phyloP scores from a whole-genome alignment of 2,888 invertebrate species.

The Melanostoma scalare region DNA sequence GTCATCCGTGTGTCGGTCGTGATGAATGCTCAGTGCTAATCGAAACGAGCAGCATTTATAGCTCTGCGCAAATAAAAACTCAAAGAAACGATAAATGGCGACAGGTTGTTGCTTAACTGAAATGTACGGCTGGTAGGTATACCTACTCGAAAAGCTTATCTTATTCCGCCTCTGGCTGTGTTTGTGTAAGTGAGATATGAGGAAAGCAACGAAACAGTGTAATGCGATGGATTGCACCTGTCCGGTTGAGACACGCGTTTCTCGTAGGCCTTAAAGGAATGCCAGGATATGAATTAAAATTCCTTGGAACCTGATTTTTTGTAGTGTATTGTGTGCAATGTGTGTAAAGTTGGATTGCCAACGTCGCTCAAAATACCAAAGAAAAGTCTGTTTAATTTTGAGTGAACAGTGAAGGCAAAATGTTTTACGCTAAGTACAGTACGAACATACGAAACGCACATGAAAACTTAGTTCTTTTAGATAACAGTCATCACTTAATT shows the following conservation, averaged over 20 bases:
- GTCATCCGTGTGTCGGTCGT: slow-evolving; percentile 30
- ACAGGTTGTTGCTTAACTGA: slow-evolving; percentile 60
- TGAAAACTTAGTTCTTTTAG: no score
- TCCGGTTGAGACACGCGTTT: slow-evolving; percentile 74
- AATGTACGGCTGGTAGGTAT: background rate
- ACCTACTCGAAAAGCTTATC: slow-evolving; percentile 40
- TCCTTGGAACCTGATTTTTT: slow-evolving; percentile 73
- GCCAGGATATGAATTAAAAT: slow-evolving; percentile 74
- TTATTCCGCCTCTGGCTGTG: slow-evolving; percentile 2
- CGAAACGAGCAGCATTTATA: slow-evolving; percentile 67
- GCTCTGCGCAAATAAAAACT: slow-evolving; percentile 62
- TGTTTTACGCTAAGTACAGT: no score
- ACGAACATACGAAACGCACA: no score
- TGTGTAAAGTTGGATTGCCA: slow-evolving; percentile 34
- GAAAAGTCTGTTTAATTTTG: slow-evolving; percentile 13
- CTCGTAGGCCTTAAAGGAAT: slow-evolving; percentile 72
- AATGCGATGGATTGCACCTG: slow-evolving; percentile 74
- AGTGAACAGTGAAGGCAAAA: no score
- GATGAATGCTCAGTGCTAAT: slow-evolving; percentile 64
- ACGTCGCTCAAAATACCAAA: slow-evolving; percentile 38
- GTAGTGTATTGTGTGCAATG: slow-evolving; percentile 33
- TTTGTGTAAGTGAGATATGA: slow-evolving; percentile 6
- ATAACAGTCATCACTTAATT: no score
- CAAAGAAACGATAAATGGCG: slow-evolving; percentile 57
- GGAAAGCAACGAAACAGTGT: slow-evolving; percentile 61